Evolutionary conservation across 2,888 invertebrate species (phyloP), one percentile per base, ranked within the genome.

Genomic region (Drosophila meridiana): DNA sequence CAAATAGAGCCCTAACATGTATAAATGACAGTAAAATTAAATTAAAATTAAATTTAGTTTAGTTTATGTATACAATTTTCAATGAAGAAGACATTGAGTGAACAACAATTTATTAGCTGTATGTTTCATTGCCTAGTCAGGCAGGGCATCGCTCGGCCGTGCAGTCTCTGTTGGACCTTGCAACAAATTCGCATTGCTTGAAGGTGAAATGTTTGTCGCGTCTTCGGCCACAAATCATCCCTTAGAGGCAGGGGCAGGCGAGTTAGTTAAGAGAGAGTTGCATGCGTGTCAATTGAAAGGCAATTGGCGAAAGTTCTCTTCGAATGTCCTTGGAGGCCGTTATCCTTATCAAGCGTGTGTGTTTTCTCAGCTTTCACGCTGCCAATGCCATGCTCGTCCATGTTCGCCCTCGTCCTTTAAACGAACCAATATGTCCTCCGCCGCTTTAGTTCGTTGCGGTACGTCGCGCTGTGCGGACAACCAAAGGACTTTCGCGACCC

Each of bases 391-490:
- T 69, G 55, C 55, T 57, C 47, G 72, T 57, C 20, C 20, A 20
- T 20, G 20, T 20, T 20, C 66, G 70, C 48, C 73, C 66, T 73
- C 69, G 76, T 83, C 84, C 82, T 82, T 85, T 78, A 78, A 77
- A 79, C 73, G 74, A 76, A 45, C 50, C 61, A 74, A 61, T 47
- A 55, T 60, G 68, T 59, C 72, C 56, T 71, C 56, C 43, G 71
- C 61, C 71, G 79, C 58, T 48, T 83, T 82, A 90, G 91, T 90
- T 90, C 82, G 90, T 78, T 83, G 80, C 78, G 87, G 81, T 85
- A 83, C 85, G 91, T 90, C 83, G 83, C 82, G 80, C 81, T 79
- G 88, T 78, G 78, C 82, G 85, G 90, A 87, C 80, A 80, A 71
- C 53, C 60, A 77, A 74, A 73, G 57, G 60, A 71, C 57, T 53